Evolutionary conservation across 2,797 vertebrate genomes (phyloP).

Genomic region (Hippoglossus hippoglossus): DNA sequence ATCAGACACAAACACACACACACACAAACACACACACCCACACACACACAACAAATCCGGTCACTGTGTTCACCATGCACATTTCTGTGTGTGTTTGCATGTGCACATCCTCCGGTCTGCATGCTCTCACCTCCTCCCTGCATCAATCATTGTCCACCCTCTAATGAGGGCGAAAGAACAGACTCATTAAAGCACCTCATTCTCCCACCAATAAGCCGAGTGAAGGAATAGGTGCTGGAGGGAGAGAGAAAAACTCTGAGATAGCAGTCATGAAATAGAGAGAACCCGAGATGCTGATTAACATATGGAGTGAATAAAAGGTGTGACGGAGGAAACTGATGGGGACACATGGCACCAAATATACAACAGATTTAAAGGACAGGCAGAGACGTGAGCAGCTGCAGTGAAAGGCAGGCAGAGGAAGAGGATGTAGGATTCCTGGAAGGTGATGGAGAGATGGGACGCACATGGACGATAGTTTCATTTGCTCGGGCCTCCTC

Average conservation of each 20-base stretch:
- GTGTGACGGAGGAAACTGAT: slow-evolving; percentile 33
- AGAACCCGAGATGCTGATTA: slow-evolving; percentile 56
- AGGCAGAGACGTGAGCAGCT: slow-evolving; percentile 31
- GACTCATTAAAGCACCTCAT: slow-evolving; percentile 72
- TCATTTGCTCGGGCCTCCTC: slow-evolving; percentile 63
- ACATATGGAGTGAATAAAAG: slow-evolving; percentile 43
- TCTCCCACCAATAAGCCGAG: slow-evolving; percentile 47
- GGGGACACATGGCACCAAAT: slow-evolving; percentile 18
- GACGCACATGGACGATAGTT: slow-evolving; percentile 56
- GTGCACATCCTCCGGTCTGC: slow-evolving; percentile 30
- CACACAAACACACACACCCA: slow-evolving; percentile 16
- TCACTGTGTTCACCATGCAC: slow-evolving; percentile 31
- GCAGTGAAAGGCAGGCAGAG: slow-evolving; percentile 31
- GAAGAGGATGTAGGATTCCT: slow-evolving; percentile 52
- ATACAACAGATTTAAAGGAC: slow-evolving; percentile 34
- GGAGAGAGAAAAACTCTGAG: slow-evolving; percentile 39
- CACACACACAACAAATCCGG: slow-evolving; percentile 17
- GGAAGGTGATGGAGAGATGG: slow-evolving; percentile 27
- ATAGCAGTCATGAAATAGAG: slow-evolving; percentile 64
- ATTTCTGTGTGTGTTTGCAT: slow-evolving; percentile 32
- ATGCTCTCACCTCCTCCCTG: slow-evolving; percentile 37
- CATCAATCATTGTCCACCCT: slow-evolving; percentile 77
- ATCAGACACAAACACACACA: slow-evolving; percentile 17
- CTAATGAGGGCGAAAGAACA: slow-evolving; percentile 74
- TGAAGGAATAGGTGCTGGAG: slow-evolving; percentile 40